phyloP scores from a whole-genome alignment of 2,888 invertebrate species.

The Drosophila tripunctata region DNA sequence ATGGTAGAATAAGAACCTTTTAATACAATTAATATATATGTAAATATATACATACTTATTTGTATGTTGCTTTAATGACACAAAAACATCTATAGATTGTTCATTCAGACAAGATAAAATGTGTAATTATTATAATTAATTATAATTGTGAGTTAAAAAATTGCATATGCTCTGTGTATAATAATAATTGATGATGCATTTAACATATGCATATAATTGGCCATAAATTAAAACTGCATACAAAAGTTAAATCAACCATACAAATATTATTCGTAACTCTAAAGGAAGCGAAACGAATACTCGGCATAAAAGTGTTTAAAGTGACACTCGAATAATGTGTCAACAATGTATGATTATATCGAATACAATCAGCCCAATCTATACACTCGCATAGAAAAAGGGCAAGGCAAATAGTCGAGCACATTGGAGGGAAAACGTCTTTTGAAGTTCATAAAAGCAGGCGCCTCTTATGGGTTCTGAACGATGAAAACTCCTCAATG shows the following conservation, averaged over 20 bases:
- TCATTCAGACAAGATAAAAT: slow-evolving; percentile 30
- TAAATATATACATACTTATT: no score
- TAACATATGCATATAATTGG: slow-evolving; percentile 48
- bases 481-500: slow-evolving; percentile 23
- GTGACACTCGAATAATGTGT: slow-evolving; percentile 59
- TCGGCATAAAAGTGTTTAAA: slow-evolving; percentile 22
- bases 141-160: slow-evolving; percentile 18
- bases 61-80: slow-evolving; percentile 62
- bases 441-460: slow-evolving; percentile 59
- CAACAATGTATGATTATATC: slow-evolving; percentile 70
- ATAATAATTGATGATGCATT: slow-evolving; percentile 48
- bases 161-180: slow-evolving; percentile 35
- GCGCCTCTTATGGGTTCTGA: slow-evolving; percentile 16
- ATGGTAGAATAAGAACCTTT: slow-evolving; percentile 7
- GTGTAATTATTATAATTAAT: slow-evolving; percentile 64
- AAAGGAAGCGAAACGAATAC: not conserved
- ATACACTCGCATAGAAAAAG: slow-evolving; percentile 11
- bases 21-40: slow-evolving; percentile 61
- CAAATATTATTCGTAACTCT: not conserved
- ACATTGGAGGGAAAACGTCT: slow-evolving; percentile 36
- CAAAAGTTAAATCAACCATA: slow-evolving; percentile 4
- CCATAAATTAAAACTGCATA: slow-evolving; percentile 33
- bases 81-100: slow-evolving; percentile 31
- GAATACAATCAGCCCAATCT: slow-evolving; percentile 44
- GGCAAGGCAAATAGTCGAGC: slow-evolving; percentile 5